Conservation (phyloP, 2,113 vertebrate genomes). For the Procavia capensis region DNA sequence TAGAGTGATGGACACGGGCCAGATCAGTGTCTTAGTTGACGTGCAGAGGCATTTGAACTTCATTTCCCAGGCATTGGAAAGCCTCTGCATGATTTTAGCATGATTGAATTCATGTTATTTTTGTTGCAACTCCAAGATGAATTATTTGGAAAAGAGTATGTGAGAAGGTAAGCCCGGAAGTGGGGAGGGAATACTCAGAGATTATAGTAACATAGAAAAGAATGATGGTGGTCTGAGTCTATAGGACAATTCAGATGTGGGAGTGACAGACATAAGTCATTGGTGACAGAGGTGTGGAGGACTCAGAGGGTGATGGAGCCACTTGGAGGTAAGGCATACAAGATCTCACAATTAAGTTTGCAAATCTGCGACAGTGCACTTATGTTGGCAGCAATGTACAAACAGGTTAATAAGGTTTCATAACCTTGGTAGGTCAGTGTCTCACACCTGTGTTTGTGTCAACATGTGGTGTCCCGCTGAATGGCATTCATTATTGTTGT, state of each 20-base stretch:
- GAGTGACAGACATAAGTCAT: background rate
- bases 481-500: too few species aligned
- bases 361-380: too few species aligned
- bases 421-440: too few species aligned
- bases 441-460: too few species aligned
- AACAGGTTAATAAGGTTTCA: too few species aligned
- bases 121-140: background rate
- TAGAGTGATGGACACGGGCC: background rate
- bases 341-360: too few species aligned
- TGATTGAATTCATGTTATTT: background rate
- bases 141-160: background rate
- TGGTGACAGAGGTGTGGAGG: background rate
- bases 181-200: background rate
- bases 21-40: background rate
- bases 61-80: background rate
- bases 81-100: background rate
- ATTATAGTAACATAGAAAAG: background rate
- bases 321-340: background rate
- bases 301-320: background rate
- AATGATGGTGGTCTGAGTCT: background rate
- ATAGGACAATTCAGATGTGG: background rate
- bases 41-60: background rate
- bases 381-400: too few species aligned
- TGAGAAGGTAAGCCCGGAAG: background rate
- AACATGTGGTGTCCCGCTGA: too few species aligned